Evolutionary conservation across 2,113 vertebrate species (phyloP).

Genomic region (Phoenicopterus ruber): DNA sequence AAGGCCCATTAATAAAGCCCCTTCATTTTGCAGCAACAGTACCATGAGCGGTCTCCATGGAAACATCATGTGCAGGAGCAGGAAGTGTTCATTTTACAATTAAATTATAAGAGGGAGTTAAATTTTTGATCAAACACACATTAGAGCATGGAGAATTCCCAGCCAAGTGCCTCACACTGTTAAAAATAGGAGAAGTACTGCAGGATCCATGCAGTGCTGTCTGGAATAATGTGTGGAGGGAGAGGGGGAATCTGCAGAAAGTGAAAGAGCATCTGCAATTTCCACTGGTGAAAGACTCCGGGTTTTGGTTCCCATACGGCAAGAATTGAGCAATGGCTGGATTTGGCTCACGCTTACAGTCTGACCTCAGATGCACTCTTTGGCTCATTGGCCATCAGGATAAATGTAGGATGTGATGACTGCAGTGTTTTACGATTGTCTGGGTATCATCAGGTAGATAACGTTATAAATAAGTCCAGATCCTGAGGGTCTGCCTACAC

Average conservation of each 20-base stretch:
- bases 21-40: neutral
- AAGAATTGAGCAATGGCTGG: neutral
- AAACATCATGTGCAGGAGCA: slow-evolving; percentile 46
- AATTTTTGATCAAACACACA: slow-evolving; percentile 59
- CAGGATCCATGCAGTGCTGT: neutral
- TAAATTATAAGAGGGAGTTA: slow-evolving; percentile 50
- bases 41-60: slow-evolving; percentile 58
- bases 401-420: neutral
- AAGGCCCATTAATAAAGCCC: neutral
- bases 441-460: neutral
- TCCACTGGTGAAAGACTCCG: neutral
- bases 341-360: neutral
- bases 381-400: neutral
- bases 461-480: neutral
- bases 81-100: slow-evolving; percentile 46
- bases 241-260: neutral
- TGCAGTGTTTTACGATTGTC: neutral
- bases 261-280: neutral
- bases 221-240: neutral
- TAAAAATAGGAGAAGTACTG: slow-evolving; percentile 14
- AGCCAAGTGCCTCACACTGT: neutral
- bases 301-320: neutral
- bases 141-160: slow-evolving; percentile 37
- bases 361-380: neutral
- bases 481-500: neutral